Conservation (phyloP, 2,888 invertebrate genomes). For the Aporophyla lueneburgensis region DNA sequence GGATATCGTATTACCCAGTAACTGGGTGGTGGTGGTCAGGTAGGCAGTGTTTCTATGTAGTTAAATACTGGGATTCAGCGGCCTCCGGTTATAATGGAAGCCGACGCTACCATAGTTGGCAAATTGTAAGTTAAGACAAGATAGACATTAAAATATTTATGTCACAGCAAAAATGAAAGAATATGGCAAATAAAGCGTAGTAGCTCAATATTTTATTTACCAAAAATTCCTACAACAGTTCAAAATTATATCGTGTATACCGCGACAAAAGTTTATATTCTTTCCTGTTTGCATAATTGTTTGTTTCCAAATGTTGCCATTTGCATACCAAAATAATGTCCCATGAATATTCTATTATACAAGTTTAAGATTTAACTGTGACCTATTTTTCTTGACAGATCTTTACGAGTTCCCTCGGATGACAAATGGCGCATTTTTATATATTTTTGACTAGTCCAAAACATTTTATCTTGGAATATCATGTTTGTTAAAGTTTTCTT, state of each 20-base stretch:
- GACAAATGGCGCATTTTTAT: constrained; percentile 7
- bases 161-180: not conserved
- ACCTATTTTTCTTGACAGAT: constrained; percentile 51
- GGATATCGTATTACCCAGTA: too few species aligned
- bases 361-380: constrained; percentile 39
- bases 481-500: not conserved
- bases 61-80: too few species aligned
- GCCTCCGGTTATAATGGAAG: too few species aligned
- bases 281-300: constrained; percentile 47
- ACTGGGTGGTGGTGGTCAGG: too few species aligned
- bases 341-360: constrained; percentile 60
- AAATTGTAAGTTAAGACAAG: not conserved
- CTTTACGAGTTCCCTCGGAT: constrained; percentile 13
- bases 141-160: not conserved
- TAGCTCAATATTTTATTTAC: not conserved
- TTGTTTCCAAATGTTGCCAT: constrained; percentile 39
- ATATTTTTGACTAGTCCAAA: constrained; percentile 3
- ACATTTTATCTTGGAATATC: not conserved
- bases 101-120: too few species aligned
- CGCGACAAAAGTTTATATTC: constrained; percentile 33
- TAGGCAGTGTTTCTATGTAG: too few species aligned
- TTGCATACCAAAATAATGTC: constrained; percentile 56
- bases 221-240: not conserved
- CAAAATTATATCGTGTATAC: constrained; percentile 15
- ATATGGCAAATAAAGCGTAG: not conserved